phyloP scores from a whole-genome alignment of 2,888 invertebrate genomes.

The Anaspis maculata region DNA sequence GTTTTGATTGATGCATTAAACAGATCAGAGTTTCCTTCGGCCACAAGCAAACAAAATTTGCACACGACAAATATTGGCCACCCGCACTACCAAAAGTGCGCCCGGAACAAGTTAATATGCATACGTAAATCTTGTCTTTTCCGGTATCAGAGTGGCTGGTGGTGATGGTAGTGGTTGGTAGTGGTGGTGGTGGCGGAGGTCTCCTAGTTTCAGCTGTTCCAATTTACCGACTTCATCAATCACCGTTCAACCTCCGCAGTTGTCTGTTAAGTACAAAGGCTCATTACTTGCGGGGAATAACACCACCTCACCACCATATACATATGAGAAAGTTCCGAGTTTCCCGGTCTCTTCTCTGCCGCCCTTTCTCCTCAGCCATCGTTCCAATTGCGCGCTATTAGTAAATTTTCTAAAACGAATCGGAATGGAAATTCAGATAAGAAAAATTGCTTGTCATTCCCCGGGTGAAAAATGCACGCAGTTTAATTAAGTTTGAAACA shows the following conservation, averaged over 20 bases:
- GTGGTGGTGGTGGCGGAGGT: no score
- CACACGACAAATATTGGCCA: conserved; percentile 32
- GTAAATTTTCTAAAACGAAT: conserved; percentile 10
- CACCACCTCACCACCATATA: no score
- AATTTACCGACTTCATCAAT: conserved; percentile 33
- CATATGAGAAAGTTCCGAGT: no score
- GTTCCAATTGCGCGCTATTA: no score
- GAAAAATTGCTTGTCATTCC: conserved; percentile 21
- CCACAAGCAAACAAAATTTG: conserved; percentile 29
- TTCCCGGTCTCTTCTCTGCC: no score
- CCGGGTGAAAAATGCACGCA: conserved; percentile 18
- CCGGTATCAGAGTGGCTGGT: conserved; percentile 10
- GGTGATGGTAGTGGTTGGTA: no score
- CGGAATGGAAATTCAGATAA: conserved; percentile 16
- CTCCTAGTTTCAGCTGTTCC: no score
- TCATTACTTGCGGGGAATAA: conserved; percentile 30
- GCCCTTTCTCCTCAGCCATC: no score
- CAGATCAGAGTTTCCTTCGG: conserved; percentile 15
- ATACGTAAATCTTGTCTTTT: conserved; percentile 22
- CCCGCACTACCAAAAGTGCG: conserved; percentile 31
- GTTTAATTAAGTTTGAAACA: conserved; percentile 17
- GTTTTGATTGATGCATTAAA: conserved; percentile 32
- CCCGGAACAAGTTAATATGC: conserved; percentile 29
- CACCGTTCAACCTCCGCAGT: conserved; percentile 29
- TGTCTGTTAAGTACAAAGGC: conserved; percentile 30